phyloP scores from a whole-genome alignment of 2,888 invertebrate species.

The Tiliacea aurago region DNA sequence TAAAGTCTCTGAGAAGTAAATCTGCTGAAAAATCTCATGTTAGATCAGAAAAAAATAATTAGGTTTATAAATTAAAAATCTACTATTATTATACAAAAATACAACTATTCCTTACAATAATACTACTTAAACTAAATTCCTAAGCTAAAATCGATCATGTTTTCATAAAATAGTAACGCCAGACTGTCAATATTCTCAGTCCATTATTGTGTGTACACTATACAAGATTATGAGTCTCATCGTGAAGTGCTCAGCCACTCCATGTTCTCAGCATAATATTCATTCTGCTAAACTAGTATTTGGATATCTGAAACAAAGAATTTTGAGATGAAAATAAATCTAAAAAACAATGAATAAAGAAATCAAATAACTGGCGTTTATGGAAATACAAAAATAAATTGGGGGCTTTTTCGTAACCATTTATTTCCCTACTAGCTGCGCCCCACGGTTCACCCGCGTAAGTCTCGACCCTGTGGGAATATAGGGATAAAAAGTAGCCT shows the following conservation, averaged over 20 bases:
- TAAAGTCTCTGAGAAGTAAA: not conserved
- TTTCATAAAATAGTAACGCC: constrained; percentile 32
- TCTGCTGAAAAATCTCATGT: not conserved
- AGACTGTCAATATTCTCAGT: constrained; percentile 30
- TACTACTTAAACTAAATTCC: constrained; percentile 5
- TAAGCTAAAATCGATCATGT: constrained; percentile 10
- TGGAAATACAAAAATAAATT: no score
- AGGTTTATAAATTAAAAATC: constrained; percentile 14
- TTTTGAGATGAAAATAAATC: constrained; percentile 4
- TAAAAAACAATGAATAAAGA: not conserved
- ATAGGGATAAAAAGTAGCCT: no score
- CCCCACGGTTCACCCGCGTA: no score
- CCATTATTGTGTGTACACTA: constrained; percentile 52
- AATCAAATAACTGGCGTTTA: not conserved
- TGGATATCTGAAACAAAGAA: constrained; percentile 70
- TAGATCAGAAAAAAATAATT: not conserved
- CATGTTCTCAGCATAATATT: constrained; percentile 16
- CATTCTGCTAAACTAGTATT: constrained; percentile 59
- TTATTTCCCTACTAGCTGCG: no score
- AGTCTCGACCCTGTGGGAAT: no score
- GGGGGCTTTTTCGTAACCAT: no score
- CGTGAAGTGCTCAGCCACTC: constrained; percentile 23
- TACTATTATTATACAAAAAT: constrained; percentile 39
- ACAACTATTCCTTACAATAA: constrained; percentile 16
- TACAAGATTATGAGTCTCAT: constrained; percentile 28